Evolutionary conservation across 2,797 vertebrate genomes (phyloP).

Genomic region (Aphelocoma californica): DNA sequence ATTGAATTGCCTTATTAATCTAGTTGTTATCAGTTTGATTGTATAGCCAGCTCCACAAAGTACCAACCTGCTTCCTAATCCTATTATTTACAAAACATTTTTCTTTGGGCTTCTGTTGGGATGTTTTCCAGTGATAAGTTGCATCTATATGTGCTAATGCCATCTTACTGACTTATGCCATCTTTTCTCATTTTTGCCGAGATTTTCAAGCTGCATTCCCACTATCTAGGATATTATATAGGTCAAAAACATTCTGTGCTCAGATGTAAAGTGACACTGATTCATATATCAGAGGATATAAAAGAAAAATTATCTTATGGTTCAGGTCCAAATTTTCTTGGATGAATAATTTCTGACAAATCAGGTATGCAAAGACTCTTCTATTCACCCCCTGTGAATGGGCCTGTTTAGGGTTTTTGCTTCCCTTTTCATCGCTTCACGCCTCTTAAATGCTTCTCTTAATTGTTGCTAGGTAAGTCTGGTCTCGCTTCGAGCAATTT

Average conservation of each 20-base stretch:
- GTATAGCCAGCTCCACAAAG: slow-evolving; percentile 54
- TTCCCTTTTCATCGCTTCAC: background rate
- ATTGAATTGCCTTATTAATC: slow-evolving; percentile 69
- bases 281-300: background rate
- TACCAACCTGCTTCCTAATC: slow-evolving; percentile 47
- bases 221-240: slow-evolving; percentile 39
- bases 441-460: slow-evolving; percentile 36
- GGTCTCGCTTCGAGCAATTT: slow-evolving; percentile 14
- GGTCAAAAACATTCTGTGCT: slow-evolving; percentile 43
- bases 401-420: background rate
- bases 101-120: slow-evolving; percentile 33
- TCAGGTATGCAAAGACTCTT: background rate
- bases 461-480: slow-evolving; percentile 35
- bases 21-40: slow-evolving; percentile 67
- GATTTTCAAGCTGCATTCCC: slow-evolving; percentile 33
- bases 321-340: background rate
- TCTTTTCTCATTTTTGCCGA: background rate
- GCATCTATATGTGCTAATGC: background rate
- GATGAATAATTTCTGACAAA: slow-evolving; percentile 36
- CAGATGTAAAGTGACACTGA: slow-evolving; percentile 46
- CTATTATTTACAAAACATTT: slow-evolving; percentile 44
- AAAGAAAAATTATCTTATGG: background rate
- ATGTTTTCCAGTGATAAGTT: slow-evolving; percentile 20
- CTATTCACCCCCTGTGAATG: slow-evolving; percentile 8
- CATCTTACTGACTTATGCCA: slow-evolving; percentile 24